Conservation (phyloP, 1,140 invertebrate species). For the Muscidifurax raptorellus region DNA sequence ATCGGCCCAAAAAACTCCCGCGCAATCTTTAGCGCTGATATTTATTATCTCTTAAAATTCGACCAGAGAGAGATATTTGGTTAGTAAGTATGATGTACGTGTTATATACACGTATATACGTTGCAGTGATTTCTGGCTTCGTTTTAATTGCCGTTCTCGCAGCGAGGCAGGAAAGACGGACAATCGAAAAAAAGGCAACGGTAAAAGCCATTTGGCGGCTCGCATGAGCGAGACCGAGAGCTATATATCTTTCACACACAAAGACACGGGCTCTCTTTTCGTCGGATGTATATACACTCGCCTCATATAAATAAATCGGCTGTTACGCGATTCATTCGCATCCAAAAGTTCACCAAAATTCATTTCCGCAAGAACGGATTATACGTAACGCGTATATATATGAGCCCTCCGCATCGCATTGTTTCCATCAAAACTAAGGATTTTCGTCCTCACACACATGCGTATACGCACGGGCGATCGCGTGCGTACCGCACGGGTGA, state of each 20-base stretch:
- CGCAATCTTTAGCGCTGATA: not conserved
- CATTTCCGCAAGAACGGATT: too few relatives aligned
- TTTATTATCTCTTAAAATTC: not conserved
- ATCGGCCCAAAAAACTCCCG: conserved; percentile 34
- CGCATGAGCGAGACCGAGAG: conserved; percentile 29
- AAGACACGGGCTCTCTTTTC: too few relatives aligned
- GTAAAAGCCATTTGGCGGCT: conserved; percentile 37
- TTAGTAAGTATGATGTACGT: too few relatives aligned
- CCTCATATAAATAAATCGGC: not conserved
- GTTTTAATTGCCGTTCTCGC: conserved; percentile 42
- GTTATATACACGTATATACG: too few relatives aligned
- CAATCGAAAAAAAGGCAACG: conserved; percentile 32
- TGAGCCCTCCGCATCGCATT: not conserved
- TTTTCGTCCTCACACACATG: not conserved
- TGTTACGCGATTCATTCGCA: too few relatives aligned
- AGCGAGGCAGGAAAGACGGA: not conserved
- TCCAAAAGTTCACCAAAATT: too few relatives aligned
- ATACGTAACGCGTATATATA: not conserved
- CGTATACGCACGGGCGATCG: not conserved
- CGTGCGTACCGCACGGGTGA: conserved; percentile 31
- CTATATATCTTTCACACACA: too few relatives aligned
- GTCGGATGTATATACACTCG: not conserved
- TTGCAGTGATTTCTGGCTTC: not conserved
- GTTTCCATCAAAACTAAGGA: not conserved
- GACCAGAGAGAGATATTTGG: too few relatives aligned